These are phyloP conservation scores for Hemibagrus guttatus DNA, from an alignment of 2,797 vertebrate genomes.

Conservation along the genomic window DNA sequence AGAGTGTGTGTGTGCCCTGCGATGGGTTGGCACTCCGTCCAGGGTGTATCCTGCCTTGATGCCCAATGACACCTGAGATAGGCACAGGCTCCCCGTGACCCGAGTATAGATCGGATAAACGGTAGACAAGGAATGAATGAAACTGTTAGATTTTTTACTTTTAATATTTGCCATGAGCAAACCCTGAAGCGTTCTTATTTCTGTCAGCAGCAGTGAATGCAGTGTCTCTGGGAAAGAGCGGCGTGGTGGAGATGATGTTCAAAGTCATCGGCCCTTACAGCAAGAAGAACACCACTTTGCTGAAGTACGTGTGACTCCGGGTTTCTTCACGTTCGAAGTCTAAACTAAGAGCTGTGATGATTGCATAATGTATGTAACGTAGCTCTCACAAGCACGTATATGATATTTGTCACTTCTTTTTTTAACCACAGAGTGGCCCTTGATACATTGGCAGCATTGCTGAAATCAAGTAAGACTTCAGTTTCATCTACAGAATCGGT, in stretches of 20 bases:
- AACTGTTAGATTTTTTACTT: not conserved
- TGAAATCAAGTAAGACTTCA: slow-evolving; percentile 93
- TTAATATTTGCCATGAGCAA: not conserved
- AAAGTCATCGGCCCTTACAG: slow-evolving; percentile 90
- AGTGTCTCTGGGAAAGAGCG: slow-evolving; percentile 91
- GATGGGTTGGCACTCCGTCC: too few relatives aligned
- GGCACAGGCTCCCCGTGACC: too few relatives aligned
- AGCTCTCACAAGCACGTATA: not conserved
- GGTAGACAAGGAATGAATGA: too few relatives aligned
- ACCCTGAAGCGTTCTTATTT: not conserved
- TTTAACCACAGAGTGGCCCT: slow-evolving; percentile 87
- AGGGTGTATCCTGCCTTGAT: too few relatives aligned
- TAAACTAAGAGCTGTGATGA: not conserved
- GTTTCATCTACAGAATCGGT: not conserved
- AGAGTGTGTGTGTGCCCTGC: too few relatives aligned
- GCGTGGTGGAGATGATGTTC: slow-evolving; percentile 91
- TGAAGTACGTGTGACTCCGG: slow-evolving; percentile 78
- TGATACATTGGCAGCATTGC: slow-evolving; percentile 93
- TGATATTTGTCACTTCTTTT: slow-evolving; percentile 26
- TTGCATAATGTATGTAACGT: not conserved
- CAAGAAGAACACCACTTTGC: slow-evolving; percentile 91
- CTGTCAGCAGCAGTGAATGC: slow-evolving; percentile 87
- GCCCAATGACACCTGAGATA: too few relatives aligned
- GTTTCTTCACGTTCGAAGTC: not conserved
- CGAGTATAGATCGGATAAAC: too few relatives aligned